Conservation (phyloP, 2,888 invertebrate species). For the Nineta flava region DNA sequence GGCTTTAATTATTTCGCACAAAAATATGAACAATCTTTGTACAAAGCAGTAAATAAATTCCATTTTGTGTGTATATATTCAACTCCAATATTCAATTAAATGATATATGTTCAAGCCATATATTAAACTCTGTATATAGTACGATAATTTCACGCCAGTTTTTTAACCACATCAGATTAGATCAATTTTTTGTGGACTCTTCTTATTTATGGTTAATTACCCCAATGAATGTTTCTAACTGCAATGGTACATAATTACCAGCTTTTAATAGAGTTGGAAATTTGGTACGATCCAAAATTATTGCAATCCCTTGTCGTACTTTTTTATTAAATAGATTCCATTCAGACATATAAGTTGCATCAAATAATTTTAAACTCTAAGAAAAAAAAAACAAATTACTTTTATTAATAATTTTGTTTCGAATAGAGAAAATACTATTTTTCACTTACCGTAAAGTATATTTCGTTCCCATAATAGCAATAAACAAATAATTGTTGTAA, state of each 20-base stretch:
- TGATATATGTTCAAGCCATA: too few species aligned
- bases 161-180: background rate
- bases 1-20: too few species aligned
- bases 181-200: background rate
- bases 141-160: too few species aligned
- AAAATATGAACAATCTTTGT: too few species aligned
- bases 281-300: constrained; percentile 30
- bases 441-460: constrained; percentile 28
- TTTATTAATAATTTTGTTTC: background rate
- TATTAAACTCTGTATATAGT: too few species aligned
- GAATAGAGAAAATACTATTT: background rate
- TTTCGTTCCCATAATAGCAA: constrained; percentile 32
- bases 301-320: constrained; percentile 26
- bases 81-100: too few species aligned
- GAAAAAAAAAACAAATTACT: constrained; percentile 5
- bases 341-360: constrained; percentile 28
- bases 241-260: constrained; percentile 30
- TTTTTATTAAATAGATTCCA: constrained; percentile 22
- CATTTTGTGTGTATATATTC: too few species aligned
- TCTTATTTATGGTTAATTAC: too few species aligned
- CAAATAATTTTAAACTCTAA: constrained; percentile 28
- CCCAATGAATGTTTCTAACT: constrained; percentile 32
- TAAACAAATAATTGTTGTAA: constrained; percentile 29
- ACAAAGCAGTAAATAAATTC: too few species aligned
- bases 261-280: constrained; percentile 32